These are phyloP conservation scores for Incurvaria masculella DNA, from an alignment of 2,888 invertebrate species.

Conservation along the genomic window DNA sequence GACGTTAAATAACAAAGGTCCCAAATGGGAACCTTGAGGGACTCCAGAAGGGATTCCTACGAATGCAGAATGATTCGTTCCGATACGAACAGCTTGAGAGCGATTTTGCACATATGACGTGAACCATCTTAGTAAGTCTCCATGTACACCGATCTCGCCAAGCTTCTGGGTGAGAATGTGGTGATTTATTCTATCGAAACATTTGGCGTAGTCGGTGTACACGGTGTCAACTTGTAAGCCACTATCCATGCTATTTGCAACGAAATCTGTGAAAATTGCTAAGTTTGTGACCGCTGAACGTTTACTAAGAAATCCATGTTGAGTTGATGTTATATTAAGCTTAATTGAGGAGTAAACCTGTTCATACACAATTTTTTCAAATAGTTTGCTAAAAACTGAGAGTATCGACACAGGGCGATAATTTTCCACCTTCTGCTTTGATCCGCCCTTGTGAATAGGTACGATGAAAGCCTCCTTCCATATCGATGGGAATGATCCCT, in stretches of 20 bases:
- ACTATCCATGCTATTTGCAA: background rate
- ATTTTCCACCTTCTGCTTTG: slow-evolving; percentile 3
- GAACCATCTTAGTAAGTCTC: slow-evolving; percentile 3
- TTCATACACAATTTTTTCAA: slow-evolving; percentile 3
- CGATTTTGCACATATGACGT: background rate
- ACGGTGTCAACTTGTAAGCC: slow-evolving; percentile 2
- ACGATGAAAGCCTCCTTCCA: slow-evolving; percentile 7
- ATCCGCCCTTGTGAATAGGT: slow-evolving; percentile 7
- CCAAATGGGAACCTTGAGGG: slow-evolving; percentile 4
- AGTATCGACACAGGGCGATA: slow-evolving; percentile 8
- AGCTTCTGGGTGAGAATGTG: background rate
- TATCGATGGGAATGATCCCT: slow-evolving; percentile 2
- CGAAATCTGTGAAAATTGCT: slow-evolving; percentile 1
- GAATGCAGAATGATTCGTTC: background rate
- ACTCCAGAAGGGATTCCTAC: background rate
- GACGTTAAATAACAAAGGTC: slow-evolving; percentile 1
- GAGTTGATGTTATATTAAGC: background rate
- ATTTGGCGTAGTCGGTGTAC: slow-evolving; percentile 3
- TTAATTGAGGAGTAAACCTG: background rate
- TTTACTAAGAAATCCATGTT: slow-evolving; percentile 6
- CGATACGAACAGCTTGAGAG: background rate
- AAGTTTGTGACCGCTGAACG: slow-evolving; percentile 3
- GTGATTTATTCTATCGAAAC: slow-evolving; percentile 1
- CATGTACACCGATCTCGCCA: background rate
- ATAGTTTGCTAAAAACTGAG: slow-evolving; percentile 4